A percentile compares a stretch with the other conserved stretches of the same genome.
phyloP scores from a whole-genome alignment of 2,113 vertebrate species.

The Tangachromis dhanisi region DNA sequence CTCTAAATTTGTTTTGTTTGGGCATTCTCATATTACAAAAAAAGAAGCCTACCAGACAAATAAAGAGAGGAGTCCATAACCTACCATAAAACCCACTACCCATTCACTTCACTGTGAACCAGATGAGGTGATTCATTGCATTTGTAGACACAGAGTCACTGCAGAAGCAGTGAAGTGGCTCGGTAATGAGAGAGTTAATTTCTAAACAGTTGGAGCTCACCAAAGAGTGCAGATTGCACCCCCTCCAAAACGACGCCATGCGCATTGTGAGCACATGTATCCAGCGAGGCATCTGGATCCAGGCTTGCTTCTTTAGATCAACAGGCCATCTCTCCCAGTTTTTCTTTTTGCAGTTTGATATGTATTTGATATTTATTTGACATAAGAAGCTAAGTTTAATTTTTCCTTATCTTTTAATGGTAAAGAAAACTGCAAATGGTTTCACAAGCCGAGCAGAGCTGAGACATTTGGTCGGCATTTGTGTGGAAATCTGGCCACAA shows the following conservation, averaged over 20 bases:
- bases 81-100: background rate
- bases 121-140: background rate
- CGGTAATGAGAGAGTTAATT: background rate
- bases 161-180: background rate
- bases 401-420: background rate
- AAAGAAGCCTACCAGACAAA: background rate
- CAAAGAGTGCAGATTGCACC: background rate
- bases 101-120: accelerated
- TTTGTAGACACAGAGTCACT: background rate
- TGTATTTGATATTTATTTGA: accelerated
- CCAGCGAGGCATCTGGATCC: background rate
- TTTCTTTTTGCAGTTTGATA: background rate
- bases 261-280: background rate
- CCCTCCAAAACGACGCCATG: background rate
- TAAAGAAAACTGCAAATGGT: background rate
- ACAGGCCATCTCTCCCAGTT: accelerated
- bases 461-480: background rate
- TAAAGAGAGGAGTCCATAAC: background rate
- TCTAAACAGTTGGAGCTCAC: background rate
- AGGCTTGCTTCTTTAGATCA: background rate
- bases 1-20: background rate
- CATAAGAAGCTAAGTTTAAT: accelerated
- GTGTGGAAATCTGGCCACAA: background rate
- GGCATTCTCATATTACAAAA: background rate
- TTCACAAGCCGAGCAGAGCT: background rate